A percentile compares a stretch with the other conserved stretches of the same genome.
Evolutionary conservation across 2,113 vertebrate species (phyloP).

Genomic region (Pontoporia blainvillei): DNA sequence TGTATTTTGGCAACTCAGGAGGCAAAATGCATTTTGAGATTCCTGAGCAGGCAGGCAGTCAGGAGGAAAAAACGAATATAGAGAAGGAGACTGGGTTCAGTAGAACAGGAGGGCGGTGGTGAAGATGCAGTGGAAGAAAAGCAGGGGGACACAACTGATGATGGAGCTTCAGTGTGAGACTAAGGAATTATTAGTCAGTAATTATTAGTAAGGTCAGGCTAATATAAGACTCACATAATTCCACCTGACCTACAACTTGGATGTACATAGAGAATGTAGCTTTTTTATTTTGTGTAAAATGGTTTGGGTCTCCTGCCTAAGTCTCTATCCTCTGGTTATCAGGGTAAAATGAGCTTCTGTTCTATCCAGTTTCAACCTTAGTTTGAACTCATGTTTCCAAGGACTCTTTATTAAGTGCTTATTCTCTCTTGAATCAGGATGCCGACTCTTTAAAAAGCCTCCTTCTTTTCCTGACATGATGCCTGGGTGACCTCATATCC

Average conservation of each 20-base stretch:
- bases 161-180: background rate
- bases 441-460: background rate
- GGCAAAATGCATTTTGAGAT: background rate
- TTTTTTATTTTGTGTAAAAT: background rate
- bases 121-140: background rate
- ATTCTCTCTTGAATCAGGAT: background rate
- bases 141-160: no score
- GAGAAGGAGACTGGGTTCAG: background rate
- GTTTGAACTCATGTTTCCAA: background rate
- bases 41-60: background rate
- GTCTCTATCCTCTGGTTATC: background rate
- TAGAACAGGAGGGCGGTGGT: background rate
- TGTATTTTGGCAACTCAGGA: background rate
- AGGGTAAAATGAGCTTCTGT: background rate
- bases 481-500: background rate
- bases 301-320: background rate
- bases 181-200: background rate
- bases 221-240: background rate
- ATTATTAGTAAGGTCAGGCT: background rate
- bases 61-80: background rate
- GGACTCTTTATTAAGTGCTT: background rate
- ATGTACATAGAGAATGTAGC: background rate
- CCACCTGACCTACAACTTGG: background rate
- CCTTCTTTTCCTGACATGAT: background rate
- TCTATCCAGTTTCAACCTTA: background rate